Evolutionary conservation across 2,113 vertebrate genomes (phyloP).

Genomic region (Arenaria interpres): DNA sequence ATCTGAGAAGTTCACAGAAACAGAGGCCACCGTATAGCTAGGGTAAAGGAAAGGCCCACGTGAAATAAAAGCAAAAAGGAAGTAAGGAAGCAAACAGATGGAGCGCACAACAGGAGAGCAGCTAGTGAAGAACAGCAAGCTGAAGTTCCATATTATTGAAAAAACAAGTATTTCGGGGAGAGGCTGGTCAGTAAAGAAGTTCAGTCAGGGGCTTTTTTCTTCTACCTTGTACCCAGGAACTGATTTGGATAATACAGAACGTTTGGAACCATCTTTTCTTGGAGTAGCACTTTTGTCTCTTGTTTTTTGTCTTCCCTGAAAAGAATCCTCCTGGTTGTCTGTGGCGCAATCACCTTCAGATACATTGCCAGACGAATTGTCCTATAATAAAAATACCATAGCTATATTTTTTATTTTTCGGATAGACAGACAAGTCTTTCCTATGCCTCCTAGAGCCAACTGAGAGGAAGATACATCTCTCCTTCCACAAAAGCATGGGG

Average conservation of each 20-base stretch:
- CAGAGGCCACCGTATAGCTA: conserved; percentile 56
- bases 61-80: conserved; percentile 63
- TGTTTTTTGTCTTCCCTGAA: conserved; percentile 85
- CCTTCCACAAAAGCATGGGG: conserved; percentile 25
- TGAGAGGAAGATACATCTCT: not conserved
- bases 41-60: conserved; percentile 64
- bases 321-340: conserved; percentile 86
- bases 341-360: conserved; percentile 90
- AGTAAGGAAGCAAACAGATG: conserved; percentile 65
- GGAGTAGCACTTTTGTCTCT: conserved; percentile 88
- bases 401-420: conserved; percentile 40
- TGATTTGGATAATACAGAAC: conserved; percentile 88
- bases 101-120: conserved; percentile 64
- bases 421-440: conserved; percentile 48
- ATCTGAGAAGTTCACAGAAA: conserved; percentile 47
- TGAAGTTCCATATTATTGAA: conserved; percentile 56
- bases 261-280: conserved; percentile 88
- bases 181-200: conserved; percentile 77
- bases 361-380: conserved; percentile 92
- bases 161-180: conserved; percentile 72
- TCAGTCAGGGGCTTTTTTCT: conserved; percentile 98
- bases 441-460: not conserved
- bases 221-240: conserved; percentile 99
- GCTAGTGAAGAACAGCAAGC: conserved; percentile 64
- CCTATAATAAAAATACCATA: conserved; percentile 78